Base-by-base conservation (phyloP, 2,113 vertebrate genomes). In the Aldabrachelys gigantea region DNA sequence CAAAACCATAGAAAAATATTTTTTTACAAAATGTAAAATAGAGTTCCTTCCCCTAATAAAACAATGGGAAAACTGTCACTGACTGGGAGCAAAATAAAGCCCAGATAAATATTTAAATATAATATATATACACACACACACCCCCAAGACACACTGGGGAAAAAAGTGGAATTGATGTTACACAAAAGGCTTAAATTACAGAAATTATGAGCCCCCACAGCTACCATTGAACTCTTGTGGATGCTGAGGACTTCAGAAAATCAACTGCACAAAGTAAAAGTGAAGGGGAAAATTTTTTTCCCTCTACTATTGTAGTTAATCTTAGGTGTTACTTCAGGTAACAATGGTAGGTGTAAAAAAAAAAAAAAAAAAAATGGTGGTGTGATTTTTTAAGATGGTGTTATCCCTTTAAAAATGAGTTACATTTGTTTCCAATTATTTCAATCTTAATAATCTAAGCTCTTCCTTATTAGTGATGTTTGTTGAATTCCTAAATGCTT, bases 401-500 rank as follows among this genome's bases (percentile, higher is more conserved):
- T 57, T 62, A 5, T 81, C 22, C 76, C 22, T 27, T 85, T 93
- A 91, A 93, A 91, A 89, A 95, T 72, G 6, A 80, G 11, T 41
- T 57, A 57, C 76, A 85, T 24, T 65, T 85, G 56, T 91, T 89
- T 82, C 25, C 84, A 92, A 84, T 88, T 4, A 72, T 82, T 91
- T 10, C 6, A 82, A 78, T n/a, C 94, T 83, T 89, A 95, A 50
- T 91, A 82, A 93, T 47, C 83, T 85, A 76, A 85, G 19, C 16
- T 27, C 25, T 76, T 69, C 65, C 59, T 89, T 82, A 59, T 82
- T 72, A 80, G 81, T 81, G 57, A 92, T 75, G 29, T 53, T 3
- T n/a, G 24, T 8, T 8, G 16, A 95, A 91, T 94, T 91, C 57
- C 88, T 88, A 85, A 41, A 91, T 35, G 29, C 88, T 79, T 95